Evolutionary conservation across 2,888 invertebrate genomes (phyloP), one percentile per base, ranked within the genome.

Genomic region (Megaustenia siamemsis): DNA sequence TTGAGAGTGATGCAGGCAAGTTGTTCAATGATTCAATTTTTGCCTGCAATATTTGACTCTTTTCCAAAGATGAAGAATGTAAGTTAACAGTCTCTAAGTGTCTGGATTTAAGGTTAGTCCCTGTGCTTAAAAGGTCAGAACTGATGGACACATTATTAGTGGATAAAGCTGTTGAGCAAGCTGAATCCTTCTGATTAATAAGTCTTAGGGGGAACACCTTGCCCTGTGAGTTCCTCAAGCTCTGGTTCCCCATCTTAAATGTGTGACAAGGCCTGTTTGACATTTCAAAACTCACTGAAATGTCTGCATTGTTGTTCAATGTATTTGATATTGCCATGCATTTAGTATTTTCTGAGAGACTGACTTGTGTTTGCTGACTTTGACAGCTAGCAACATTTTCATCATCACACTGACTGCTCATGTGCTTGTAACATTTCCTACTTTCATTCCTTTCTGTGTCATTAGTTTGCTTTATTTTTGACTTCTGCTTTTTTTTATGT

Each of bases 221-320:
- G 18, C 84, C 84, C 6, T 43, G 63, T 35, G 73, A n/a, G 53
- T 84, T 84, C 21, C 84, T 78, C 10, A 84, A 45, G 18, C 78
- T 76, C 15, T 60, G 43, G 18, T 40, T 60, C 24, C 84, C 84
- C 84, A 84, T 84, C 45, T 84, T 84, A 32, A 75, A 49, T 38
- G 82, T 83, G 21, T 56, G 53, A 35, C 80, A 80, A 45, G 66
- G 63, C 32, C 21, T 21, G 24, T 28, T 78, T 15, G 28, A 28
- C 18, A 63, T 28, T 40, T 66, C 43, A 5, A 8, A 38, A 71
- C n/a, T 28, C 10, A 71, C 43, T 8, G 40, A 28, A 8, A 10
- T 66, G 28, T 8, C 18, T 12, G 12, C 12, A 40, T 6, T n/a
- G 28, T 35, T 32, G 21, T 24, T 32, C 0, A 24, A 38, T 1